Percentiles rank a stretch among this genome's conserved stretches.
phyloP scores from a whole-genome alignment of 2,113 vertebrate genomes.

The Notarius lentiginosus region DNA sequence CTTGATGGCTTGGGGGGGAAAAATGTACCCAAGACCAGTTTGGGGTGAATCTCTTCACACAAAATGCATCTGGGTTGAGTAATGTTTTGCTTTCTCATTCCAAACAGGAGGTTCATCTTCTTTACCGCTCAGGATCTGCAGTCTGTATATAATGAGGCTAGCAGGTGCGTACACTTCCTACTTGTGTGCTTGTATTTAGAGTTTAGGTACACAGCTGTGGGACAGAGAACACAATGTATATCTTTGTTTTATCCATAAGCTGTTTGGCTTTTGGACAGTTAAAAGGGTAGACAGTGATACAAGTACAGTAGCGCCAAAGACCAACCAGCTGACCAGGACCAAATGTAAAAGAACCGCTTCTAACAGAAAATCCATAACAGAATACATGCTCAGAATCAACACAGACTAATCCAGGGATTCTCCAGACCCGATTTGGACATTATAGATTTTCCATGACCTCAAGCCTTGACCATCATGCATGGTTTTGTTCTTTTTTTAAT shows the following conservation, averaged over 20 bases:
- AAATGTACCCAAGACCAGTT: neutral
- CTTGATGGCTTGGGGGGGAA: neutral
- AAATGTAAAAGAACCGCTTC: neutral
- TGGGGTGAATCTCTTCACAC: neutral
- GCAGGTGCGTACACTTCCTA: slow-evolving; percentile 58
- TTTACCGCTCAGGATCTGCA: neutral
- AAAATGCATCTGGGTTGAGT: neutral
- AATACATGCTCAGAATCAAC: neutral
- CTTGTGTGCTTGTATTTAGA: neutral
- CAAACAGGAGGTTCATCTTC: slow-evolving; percentile 18
- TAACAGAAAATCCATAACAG: neutral
- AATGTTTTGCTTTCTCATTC: neutral
- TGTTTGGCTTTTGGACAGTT: neutral
- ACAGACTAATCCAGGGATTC: neutral
- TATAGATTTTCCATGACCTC: neutral
- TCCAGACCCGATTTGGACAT: neutral
- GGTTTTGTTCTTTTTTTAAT: too few species aligned
- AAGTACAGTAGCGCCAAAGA: neutral
- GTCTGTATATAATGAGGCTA: slow-evolving; percentile 65
- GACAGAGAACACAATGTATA: neutral
- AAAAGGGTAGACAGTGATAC: neutral
- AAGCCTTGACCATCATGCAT: neutral
- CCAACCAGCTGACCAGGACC: neutral
- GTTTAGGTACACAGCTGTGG: neutral
- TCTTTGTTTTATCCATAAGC: neutral